Evolutionary conservation across 2,888 invertebrate species (phyloP), one percentile per base, ranked within the genome.

Genomic region (Xanthorhoe spadicearia): DNA sequence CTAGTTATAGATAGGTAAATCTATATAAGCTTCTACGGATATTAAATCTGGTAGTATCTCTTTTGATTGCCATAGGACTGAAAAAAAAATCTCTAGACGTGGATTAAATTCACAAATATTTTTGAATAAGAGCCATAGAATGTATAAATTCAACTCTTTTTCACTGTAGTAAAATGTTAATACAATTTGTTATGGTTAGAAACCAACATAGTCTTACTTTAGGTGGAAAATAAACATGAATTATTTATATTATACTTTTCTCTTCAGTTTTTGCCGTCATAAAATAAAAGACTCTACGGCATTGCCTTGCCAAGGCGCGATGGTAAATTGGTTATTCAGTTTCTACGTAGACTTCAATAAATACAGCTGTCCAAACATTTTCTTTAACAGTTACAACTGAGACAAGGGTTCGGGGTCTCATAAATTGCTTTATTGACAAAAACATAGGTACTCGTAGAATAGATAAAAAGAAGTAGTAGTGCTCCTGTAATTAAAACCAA

Each of bases 351-450:
- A 55, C 67, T 58, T 68, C 50, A 54, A 67, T 73, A 71, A 74
- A 74, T 64, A 71, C 81, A 79, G 76, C 74, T 81, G 79, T 71
- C 17, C 64, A 76, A 77, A 80, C 70, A 71, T 52, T 67, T 69
- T 67, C 55, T 51, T 43, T 48, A 61, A 63, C 57, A 64, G 66
- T 66, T 56, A 51, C 69, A 55, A 69, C 61, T 70, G 60, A 63
- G 49, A 57, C 61, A 69, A 70, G 58, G 54, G 56, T 67, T 32
- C 35, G 23, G 46, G 15, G n/a, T 15, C 35, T 46, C 48, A 32
- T 58, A 18, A 19, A 32, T 53, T 48, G 18, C 18, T 58, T 56
- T 56, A 56, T 46, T 46, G 48, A 32, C n/a, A 35, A 53, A 38
- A 13, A 43, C 4, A 43, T 13, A n/a, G n/a, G n/a, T n/a, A 23